Evolutionary conservation across 2,113 vertebrate genomes (phyloP).

Genomic region (Chaenogobius annularis): DNA sequence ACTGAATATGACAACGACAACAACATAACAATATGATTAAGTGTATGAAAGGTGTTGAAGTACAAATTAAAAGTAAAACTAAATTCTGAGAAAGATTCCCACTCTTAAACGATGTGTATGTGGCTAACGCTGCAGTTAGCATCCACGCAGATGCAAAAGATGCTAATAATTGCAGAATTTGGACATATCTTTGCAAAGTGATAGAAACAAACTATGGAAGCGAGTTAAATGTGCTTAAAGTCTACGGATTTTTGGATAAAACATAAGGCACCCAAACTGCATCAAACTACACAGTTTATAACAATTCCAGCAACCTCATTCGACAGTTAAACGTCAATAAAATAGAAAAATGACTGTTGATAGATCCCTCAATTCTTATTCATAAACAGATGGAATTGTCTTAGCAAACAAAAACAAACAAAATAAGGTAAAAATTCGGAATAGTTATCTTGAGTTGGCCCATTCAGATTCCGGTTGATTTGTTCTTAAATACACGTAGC

Average conservation of each 20-base stretch:
- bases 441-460: not conserved
- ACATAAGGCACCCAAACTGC: slow-evolving; percentile 1
- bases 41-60: not conserved
- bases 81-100: not conserved
- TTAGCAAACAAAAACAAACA: not conserved
- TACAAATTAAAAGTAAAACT: not conserved
- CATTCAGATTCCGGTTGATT: not conserved
- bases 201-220: not conserved
- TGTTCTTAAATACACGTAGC: not conserved
- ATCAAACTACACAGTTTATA: not conserved
- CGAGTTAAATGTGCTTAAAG: not conserved
- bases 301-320: not conserved
- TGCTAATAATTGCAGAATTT: not conserved
- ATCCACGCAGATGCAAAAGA: not conserved
- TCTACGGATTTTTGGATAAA: not conserved
- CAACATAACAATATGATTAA: not conserved
- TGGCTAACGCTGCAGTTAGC: not conserved
- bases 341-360: not conserved
- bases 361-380: not conserved
- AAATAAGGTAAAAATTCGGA: not conserved
- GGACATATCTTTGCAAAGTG: not conserved
- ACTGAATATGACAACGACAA: not conserved
- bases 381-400: not conserved
- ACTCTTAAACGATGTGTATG: not conserved
- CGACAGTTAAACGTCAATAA: not conserved